These are phyloP conservation scores for Enteromius viviparus DNA, from an alignment of 2,797 vertebrate species.

Conservation along the genomic window DNA sequence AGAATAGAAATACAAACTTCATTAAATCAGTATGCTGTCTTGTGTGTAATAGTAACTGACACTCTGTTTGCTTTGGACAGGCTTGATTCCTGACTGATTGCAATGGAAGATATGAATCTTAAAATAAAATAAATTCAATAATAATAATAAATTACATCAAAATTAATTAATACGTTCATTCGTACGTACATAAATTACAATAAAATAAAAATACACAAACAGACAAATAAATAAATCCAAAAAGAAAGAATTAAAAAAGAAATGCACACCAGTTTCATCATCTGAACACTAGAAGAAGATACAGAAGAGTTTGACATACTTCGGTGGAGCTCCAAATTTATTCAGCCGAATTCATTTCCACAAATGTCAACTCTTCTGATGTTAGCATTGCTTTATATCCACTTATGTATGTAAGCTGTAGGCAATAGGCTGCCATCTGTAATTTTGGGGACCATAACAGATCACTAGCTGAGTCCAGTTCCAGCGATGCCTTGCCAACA, in stretches of 20 bases:
- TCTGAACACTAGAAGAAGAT: not conserved
- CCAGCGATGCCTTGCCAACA: constrained; percentile 9
- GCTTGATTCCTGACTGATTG: constrained; percentile 25
- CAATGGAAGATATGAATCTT: constrained; percentile 36
- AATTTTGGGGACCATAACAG: not conserved
- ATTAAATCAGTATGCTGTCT: not conserved
- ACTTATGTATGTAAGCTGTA: constrained; percentile 15
- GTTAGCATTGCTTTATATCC: constrained; percentile 2
- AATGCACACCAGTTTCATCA: constrained; percentile 19
- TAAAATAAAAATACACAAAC: too few species aligned
- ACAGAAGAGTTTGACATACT: not conserved
- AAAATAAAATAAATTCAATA: not conserved
- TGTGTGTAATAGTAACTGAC: not conserved
- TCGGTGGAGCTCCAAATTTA: not conserved
- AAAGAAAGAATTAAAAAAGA: not conserved
- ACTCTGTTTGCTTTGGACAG: not conserved
- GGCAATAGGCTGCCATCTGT: not conserved
- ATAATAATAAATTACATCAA: not conserved
- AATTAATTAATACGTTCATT: not conserved
- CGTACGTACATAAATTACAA: too few species aligned
- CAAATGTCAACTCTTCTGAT: constrained; percentile 15
- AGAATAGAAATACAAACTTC: not conserved
- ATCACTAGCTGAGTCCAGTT: not conserved
- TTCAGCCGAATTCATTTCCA: not conserved
- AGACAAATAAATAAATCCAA: too few species aligned